Evolutionary conservation across 1,140 invertebrate species (phyloP).

Genomic region (Proctacanthus coquilletti): DNA sequence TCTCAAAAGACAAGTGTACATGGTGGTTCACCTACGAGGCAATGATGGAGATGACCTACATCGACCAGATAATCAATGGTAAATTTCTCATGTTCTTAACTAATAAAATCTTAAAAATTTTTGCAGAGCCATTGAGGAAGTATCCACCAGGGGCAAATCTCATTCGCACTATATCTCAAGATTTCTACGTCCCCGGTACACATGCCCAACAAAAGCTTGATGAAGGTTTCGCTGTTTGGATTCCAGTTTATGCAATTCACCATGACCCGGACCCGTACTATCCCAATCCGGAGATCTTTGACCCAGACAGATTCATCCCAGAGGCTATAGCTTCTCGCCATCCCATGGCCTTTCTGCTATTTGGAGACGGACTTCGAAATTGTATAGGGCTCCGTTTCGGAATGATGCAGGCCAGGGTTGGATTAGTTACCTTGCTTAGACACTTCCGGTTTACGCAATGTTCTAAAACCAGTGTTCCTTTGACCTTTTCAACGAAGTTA

Average conservation of each 20-base stretch:
- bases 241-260: conserved; percentile 45
- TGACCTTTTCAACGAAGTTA: conserved; percentile 30
- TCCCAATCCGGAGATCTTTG: conserved; percentile 39
- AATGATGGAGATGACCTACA: neutral
- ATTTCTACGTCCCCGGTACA: conserved; percentile 26
- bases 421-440: conserved; percentile 25
- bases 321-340: conserved; percentile 29
- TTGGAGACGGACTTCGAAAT: conserved; percentile 38
- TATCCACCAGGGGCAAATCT: conserved; percentile 17
- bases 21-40: conserved; percentile 13
- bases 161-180: conserved; percentile 8
- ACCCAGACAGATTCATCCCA: conserved; percentile 39
- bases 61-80: neutral
- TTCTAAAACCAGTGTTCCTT: conserved; percentile 26
- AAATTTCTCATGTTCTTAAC: conserved; percentile 1
- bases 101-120: conserved; percentile 11
- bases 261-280: conserved; percentile 36
- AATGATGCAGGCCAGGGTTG: conserved; percentile 31
- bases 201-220: conserved; percentile 23
- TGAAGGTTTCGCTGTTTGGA: conserved; percentile 32
- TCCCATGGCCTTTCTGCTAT: conserved; percentile 37
- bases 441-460: conserved; percentile 24
- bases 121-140: conserved; percentile 11
- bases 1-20: too few relatives aligned
- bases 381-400: conserved; percentile 36